Percentiles rank a stretch among this genome's conserved stretches.
phyloP scores from a whole-genome alignment of 1,140 invertebrate species.

The Zaprionus ornatus region DNA sequence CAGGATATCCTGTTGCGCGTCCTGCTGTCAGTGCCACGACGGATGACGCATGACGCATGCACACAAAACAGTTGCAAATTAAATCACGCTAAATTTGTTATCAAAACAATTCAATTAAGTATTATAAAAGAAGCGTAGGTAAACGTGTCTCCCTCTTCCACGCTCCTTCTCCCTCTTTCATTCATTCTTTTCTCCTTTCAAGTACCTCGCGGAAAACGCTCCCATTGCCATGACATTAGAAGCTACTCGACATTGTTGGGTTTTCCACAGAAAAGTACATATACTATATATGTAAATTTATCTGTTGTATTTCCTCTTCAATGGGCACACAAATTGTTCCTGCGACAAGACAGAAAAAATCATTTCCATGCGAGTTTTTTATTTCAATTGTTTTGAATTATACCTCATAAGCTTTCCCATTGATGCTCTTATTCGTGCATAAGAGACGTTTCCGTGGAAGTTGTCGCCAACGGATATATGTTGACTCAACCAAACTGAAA shows the following conservation, averaged over 20 bases:
- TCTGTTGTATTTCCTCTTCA: not conserved
- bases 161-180: not conserved
- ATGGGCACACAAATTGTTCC: not conserved
- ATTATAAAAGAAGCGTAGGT: not conserved
- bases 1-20: slow-evolving; percentile 67
- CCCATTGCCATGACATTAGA: not conserved
- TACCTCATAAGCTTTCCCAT: not conserved
- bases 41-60: not conserved
- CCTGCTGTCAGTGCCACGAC: slow-evolving; percentile 15
- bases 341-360: not conserved
- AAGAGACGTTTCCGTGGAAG: not conserved
- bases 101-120: slow-evolving; percentile 4
- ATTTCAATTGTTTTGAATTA: not conserved
- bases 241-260: not conserved
- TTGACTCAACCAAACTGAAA: not conserved
- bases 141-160: not conserved
- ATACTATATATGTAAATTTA: not conserved
- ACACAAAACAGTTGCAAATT: slow-evolving; percentile 2
- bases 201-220: not conserved
- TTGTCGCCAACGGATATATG: not conserved
- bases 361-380: not conserved
- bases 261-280: not conserved
- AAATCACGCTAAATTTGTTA: not conserved
- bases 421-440: not conserved
- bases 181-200: not conserved